These are phyloP conservation scores for Nestor notabilis DNA, from an alignment of 2,113 vertebrate species.

Conservation along the genomic window DNA sequence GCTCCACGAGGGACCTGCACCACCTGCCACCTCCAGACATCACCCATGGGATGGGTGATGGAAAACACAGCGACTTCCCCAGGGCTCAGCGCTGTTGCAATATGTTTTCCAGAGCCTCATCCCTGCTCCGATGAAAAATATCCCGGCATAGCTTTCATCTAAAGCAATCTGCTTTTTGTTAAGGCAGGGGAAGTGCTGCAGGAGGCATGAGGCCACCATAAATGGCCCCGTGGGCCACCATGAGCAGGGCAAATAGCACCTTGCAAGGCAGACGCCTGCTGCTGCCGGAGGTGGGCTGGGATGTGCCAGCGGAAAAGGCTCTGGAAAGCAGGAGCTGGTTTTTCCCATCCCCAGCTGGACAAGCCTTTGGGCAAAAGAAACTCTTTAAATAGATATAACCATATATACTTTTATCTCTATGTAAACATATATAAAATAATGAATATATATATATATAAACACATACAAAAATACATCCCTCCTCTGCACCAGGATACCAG, in stretches of 20 bases:
- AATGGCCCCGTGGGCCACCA: not conserved
- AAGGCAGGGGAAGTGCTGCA: not conserved
- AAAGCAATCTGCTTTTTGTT: conserved; percentile 22
- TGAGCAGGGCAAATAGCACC: not conserved
- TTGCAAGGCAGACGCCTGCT: not conserved
- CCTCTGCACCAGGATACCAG: not conserved
- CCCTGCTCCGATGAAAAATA: not conserved
- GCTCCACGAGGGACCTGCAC: fast-evolving
- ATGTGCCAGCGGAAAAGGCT: not conserved
- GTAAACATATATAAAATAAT: not conserved
- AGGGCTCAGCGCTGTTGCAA: not conserved
- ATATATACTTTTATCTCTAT: fast-evolving
- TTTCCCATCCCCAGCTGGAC: not conserved
- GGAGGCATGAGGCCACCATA: conserved; percentile 23
- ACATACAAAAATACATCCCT: not conserved
- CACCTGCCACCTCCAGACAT: fast-evolving
- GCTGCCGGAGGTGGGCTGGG: not conserved
- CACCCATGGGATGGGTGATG: fast-evolving
- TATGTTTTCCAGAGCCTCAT: not conserved
- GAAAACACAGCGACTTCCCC: not conserved
- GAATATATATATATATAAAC: fast-evolving
- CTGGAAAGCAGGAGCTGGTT: not conserved
- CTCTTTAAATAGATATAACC: not conserved
- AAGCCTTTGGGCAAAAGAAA: not conserved
- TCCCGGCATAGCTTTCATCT: not conserved